Percentiles rank a stretch among this genome's conserved stretches.
phyloP scores from a whole-genome alignment of 2,113 vertebrate species.

The Notarius quadriscutis region DNA sequence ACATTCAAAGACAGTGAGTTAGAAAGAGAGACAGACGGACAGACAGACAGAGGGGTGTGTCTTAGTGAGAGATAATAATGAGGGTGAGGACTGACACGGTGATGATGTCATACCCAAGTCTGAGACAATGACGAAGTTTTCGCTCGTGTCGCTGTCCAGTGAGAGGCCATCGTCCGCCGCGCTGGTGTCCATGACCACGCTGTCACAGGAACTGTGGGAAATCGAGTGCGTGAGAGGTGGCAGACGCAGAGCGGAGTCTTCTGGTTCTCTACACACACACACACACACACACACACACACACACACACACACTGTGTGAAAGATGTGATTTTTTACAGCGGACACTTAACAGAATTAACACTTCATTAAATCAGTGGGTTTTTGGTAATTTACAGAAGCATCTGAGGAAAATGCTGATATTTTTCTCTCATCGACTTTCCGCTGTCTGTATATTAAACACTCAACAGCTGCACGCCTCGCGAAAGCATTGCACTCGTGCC shows the following conservation, averaged over 20 bases:
- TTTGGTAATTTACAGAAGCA: too few relatives aligned
- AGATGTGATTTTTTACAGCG: too few relatives aligned
- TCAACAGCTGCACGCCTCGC: neutral
- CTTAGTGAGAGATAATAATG: neutral
- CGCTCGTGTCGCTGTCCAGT: slow-evolving; percentile 87
- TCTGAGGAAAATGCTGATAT: too few relatives aligned
- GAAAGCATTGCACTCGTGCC: neutral
- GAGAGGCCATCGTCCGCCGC: slow-evolving; percentile 86
- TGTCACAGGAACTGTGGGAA: slow-evolving; percentile 91
- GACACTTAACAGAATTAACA: too few relatives aligned
- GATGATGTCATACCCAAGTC: slow-evolving; percentile 77
- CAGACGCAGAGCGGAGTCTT: slow-evolving; percentile 75
- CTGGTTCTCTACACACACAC: slow-evolving; percentile 76
- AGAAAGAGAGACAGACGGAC: neutral
- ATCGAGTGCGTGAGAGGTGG: slow-evolving; percentile 83
- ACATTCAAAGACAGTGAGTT: neutral
- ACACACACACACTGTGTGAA: neutral
- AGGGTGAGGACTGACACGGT: neutral
- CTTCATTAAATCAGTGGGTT: too few relatives aligned
- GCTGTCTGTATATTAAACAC: neutral
- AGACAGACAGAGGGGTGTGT: neutral
- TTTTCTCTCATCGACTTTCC: neutral
- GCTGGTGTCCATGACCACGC: slow-evolving; percentile 82
- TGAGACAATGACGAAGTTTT: slow-evolving; percentile 84
- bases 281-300: neutral